Conservation (phyloP, 2,113 vertebrate genomes). For the Chlorodrepanis virens region DNA sequence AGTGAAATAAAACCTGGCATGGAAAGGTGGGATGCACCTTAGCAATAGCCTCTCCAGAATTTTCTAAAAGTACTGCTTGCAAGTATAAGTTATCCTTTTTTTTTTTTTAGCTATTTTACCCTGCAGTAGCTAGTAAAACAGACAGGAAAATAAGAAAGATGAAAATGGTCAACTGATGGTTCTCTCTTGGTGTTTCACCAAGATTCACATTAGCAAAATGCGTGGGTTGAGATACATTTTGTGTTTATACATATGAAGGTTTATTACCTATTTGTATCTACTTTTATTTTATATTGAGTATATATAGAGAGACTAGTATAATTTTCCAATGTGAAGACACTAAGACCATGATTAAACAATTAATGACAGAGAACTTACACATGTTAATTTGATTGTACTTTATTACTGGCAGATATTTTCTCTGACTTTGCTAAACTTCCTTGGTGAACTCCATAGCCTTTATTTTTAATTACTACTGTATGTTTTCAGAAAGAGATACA, state of each 20-base stretch:
- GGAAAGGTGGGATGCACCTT: not conserved
- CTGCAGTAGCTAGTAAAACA: not conserved
- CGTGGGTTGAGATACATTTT: not conserved
- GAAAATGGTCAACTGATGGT: not conserved
- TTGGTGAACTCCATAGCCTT: not conserved
- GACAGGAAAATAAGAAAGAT: not conserved
- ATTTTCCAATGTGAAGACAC: not conserved
- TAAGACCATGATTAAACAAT: not conserved
- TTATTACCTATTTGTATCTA: not conserved
- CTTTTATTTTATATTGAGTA: not conserved
- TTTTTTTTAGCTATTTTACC: not conserved
- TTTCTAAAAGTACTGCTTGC: not conserved
- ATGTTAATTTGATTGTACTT: not conserved
- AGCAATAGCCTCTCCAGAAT: not conserved
- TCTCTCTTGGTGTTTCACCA: not conserved
- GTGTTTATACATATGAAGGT: not conserved
- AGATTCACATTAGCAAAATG: not conserved
- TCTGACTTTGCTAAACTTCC: not conserved
- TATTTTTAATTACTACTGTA: not conserved
- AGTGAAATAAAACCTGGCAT: not conserved
- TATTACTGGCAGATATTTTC: not conserved
- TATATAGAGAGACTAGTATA: accelerated
- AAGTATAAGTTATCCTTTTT: not conserved
- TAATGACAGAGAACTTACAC: not conserved
- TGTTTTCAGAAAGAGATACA: not conserved